phyloP scores from a whole-genome alignment of 2,888 invertebrate genomes.

The Luperina nickerlii region DNA sequence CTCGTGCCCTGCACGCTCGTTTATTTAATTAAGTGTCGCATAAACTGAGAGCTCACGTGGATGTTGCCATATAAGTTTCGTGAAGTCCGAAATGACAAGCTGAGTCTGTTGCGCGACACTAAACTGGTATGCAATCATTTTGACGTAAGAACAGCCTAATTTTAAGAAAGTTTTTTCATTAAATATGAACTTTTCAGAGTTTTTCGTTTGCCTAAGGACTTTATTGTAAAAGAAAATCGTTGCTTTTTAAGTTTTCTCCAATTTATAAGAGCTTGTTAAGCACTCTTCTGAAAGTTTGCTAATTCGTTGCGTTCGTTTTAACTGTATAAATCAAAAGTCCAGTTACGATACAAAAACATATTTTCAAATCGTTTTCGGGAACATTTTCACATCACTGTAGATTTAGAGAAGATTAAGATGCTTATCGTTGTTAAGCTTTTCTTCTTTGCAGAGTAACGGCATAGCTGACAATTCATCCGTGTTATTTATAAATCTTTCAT shows the following conservation, averaged over 20 bases:
- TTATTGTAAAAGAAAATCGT: slow-evolving; percentile 55
- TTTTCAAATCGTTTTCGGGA: neutral
- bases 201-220: slow-evolving; percentile 53
- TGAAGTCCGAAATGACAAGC: slow-evolving; percentile 76
- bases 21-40: slow-evolving; percentile 87
- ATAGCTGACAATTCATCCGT: slow-evolving; percentile 6
- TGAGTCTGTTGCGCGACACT: slow-evolving; percentile 71
- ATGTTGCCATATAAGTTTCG: slow-evolving; percentile 74
- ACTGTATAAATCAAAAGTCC: slow-evolving; percentile 20
- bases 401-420: slow-evolving; percentile 2
- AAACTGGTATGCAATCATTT: slow-evolving; percentile 79
- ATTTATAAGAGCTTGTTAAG: slow-evolving; percentile 54
- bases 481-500: slow-evolving; percentile 19
- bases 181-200: slow-evolving; percentile 62
- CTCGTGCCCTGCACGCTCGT: slow-evolving; percentile 72
- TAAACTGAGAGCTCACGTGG: slow-evolving; percentile 84
- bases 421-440: slow-evolving; percentile 1
- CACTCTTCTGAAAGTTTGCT: slow-evolving; percentile 55
- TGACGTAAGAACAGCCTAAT: slow-evolving; percentile 63
- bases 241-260: slow-evolving; percentile 51
- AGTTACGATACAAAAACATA: neutral
- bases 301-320: slow-evolving; percentile 50
- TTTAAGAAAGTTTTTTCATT: slow-evolving; percentile 69
- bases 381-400: neutral
- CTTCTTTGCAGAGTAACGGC: slow-evolving; percentile 6